Evolutionary conservation across 2,888 invertebrate species (phyloP), one percentile per base, ranked within the genome.

Genomic region (Acrobasis suavella): DNA sequence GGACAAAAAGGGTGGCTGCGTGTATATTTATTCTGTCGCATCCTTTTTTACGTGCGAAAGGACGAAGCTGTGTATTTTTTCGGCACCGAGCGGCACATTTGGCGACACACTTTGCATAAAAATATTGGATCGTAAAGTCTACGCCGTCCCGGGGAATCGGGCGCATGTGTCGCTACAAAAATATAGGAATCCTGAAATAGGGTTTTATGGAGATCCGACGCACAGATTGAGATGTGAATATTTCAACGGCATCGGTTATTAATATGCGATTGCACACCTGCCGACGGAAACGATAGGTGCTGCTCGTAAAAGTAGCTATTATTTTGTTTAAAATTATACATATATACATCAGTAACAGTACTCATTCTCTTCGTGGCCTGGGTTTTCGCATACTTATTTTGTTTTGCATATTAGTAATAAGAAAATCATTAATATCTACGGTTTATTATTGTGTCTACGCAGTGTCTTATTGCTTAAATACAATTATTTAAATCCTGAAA

Each of bases 21-120:
- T 88, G 91, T 92, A 89, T 92, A 92, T 92, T 92, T 92, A 92
- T 92, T 89, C 82, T 91, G 91, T 89, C 91, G 88, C 90, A 90
- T 91, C 91, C 89, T 89, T 92, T 86, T 92, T 92, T 91, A 90
- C 87, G 89, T 85, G 87, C 86, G 74, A 88, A 86, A 89, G 89
- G 88, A 89, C 89, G 85, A 82, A 80, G 80, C 81, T 83, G 83
- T 83, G 82, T 85, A 82, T 87, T 89, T 91, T 89, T 89, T 86
- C 87, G 82, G 77, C 74, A 82, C 80, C 81, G 78, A 80, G 83
- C 77, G 78, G 80, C 87, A 91, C 92, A 92, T 92, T 92, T 91
- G 92, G 91, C 87, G 87, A 89, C 88, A 86, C 83, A 86, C 91
- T 91, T 90, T 90, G 90, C 89, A 91, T 91, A 88, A 91, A 92